A percentile compares a stretch with the other conserved stretches of the same genome.
Evolutionary conservation across 2,113 vertebrate genomes (phyloP).

Genomic region (Sander vitreus): DNA sequence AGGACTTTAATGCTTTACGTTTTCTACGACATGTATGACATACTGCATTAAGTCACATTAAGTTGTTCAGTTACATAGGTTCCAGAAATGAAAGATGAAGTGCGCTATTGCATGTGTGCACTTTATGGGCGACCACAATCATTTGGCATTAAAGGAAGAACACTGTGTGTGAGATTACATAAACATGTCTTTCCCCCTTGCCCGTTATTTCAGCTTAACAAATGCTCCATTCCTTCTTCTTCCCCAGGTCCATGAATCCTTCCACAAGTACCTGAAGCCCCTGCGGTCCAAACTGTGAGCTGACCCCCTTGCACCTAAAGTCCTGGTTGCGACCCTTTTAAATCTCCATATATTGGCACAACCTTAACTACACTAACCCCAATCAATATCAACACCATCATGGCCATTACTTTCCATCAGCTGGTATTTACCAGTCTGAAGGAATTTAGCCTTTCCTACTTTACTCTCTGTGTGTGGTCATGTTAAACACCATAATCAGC

Average conservation of each 20-base stretch:
- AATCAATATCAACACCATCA: not conserved
- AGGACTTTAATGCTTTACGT: not conserved
- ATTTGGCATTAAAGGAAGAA: not conserved
- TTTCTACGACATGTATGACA: not conserved
- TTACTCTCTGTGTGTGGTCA: not conserved
- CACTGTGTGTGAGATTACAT: not conserved
- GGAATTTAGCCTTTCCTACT: not conserved
- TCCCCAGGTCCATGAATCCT: conserved; percentile 93
- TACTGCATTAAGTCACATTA: not conserved
- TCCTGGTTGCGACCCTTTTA: conserved; percentile 9
- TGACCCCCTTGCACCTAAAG: not conserved
- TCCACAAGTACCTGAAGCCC: conserved; percentile 93
- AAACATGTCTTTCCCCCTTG: not conserved
- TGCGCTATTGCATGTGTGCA: not conserved
- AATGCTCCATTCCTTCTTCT: not conserved
- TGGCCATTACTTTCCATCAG: not conserved
- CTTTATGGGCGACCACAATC: not conserved
- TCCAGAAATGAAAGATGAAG: not conserved
- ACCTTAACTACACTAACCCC: not conserved
- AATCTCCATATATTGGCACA: not conserved
- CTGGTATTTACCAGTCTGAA: conserved; percentile 12
- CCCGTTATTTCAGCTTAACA: conserved; percentile 2
- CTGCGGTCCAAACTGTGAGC: conserved; percentile 94
- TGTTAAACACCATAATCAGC: not conserved
- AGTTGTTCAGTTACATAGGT: not conserved